Evolutionary conservation across 2,888 invertebrate genomes (phyloP), one percentile per base, ranked within the genome.

Genomic region (Tridacna crocea): DNA sequence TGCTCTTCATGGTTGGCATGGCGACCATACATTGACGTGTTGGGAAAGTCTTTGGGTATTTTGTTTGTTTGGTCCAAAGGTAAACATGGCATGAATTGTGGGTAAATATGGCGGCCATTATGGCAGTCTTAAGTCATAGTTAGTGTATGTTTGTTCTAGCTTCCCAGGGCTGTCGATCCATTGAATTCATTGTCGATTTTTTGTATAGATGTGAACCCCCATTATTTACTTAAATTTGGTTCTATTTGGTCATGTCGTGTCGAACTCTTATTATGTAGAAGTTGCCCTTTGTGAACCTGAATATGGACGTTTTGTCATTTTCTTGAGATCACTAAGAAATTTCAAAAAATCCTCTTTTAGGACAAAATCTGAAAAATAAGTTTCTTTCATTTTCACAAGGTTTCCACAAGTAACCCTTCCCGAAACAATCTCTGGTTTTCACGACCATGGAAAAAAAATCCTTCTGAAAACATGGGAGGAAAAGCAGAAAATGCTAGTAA

Each of bases 111-210:
- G 68, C 65, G 17, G 58, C 65, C 63, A 83, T 84, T 84, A 77
- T 76, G 60, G 60, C 46, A 72, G 63, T 22, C 55, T 68, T 72
- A 75, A 80, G 80, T 80, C 80, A 80, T 75, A 77, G 70, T 72
- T 46, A 36, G 51, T 72, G 48, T 17, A 73, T 83, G 65, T 83
- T 83, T 79, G 66, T 63, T 47, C 55, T 80, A 66, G 84, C 79
- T 79, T 76, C 81, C 70, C 55, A 70, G 63, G 55, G 65, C n/a
- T 65, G 72, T 36, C 48, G 60, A 63, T 46, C 79, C 66, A 79
- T 84, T 72, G 60, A 84, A 84, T 75, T 81, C 63, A 65, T 76
- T 77, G 79, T 81, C 81, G 79, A 81, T 76, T 79, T 81, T 81
- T 79, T 68, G 46, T 79, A 68, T 72, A 46, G 61, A 66, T 77